phyloP scores from a whole-genome alignment of 92 coral and sea anemone species.

The Palythoa grandis region DNA sequence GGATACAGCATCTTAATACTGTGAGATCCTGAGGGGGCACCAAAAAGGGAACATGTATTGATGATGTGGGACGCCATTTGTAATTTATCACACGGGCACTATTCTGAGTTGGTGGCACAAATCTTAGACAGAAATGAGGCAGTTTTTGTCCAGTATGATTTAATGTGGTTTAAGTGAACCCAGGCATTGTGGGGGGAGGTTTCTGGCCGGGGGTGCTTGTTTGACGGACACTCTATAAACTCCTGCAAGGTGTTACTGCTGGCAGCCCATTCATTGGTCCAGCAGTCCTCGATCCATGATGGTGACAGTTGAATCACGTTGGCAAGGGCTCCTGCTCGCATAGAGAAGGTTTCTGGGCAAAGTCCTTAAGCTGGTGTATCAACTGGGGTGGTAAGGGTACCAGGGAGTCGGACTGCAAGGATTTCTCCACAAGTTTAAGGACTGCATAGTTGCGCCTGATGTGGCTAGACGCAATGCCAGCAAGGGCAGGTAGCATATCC shows the following conservation, averaged over 20 bases:
- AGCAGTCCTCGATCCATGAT: neutral
- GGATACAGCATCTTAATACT: slow-evolving; percentile 15
- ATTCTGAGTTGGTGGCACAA: slow-evolving; percentile 23
- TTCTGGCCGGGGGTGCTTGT: neutral
- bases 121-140: neutral
- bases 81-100: slow-evolving; percentile 8
- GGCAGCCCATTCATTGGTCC: neutral
- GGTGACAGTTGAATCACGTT: neutral
- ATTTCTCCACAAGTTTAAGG: too few species aligned
- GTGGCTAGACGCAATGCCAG: too few species aligned
- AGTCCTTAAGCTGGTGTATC: neutral
- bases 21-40: neutral
- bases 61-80: slow-evolving; percentile 8
- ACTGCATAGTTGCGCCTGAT: too few species aligned
- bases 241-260: neutral
- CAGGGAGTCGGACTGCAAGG: too few species aligned
- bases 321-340: neutral
- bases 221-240: neutral
- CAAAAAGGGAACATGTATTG: neutral
- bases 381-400: too few species aligned
- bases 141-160: neutral
- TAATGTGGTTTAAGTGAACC: neutral
- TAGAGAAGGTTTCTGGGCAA: neutral
- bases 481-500: too few species aligned
- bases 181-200: neutral